These are phyloP conservation scores for Orchesellides sinensis DNA, from an alignment of 2,888 invertebrate genomes.

Conservation along the genomic window DNA sequence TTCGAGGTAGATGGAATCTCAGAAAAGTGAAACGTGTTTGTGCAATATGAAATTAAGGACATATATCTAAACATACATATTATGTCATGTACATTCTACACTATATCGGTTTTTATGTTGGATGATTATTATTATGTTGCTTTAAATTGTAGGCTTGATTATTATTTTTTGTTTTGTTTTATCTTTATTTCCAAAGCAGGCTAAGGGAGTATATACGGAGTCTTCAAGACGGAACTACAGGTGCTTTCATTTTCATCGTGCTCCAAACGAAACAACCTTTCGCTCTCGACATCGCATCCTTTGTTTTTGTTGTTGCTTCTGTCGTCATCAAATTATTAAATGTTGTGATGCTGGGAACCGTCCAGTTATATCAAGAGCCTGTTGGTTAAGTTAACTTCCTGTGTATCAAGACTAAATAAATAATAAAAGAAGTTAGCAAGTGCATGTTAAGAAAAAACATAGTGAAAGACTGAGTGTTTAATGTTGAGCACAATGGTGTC, in stretches of 20 bases:
- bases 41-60: not conserved
- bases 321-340: slow-evolving; percentile 9
- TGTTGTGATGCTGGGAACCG: slow-evolving; percentile 57
- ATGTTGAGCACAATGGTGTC: slow-evolving; percentile 75
- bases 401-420: not conserved
- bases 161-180: slow-evolving; percentile 36
- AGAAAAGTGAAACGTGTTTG: too few species aligned
- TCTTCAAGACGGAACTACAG: slow-evolving; percentile 25
- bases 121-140: slow-evolving; percentile 21
- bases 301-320: slow-evolving; percentile 39
- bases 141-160: slow-evolving; percentile 14
- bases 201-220: slow-evolving; percentile 43
- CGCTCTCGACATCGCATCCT: not conserved
- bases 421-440: slow-evolving; percentile 5
- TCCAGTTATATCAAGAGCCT: slow-evolving; percentile 57
- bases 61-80: not conserved
- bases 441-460: slow-evolving; percentile 43
- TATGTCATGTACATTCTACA: not conserved
- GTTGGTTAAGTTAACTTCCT: slow-evolving; percentile 48
- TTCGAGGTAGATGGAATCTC: too few species aligned
- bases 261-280: slow-evolving; percentile 5
- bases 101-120: not conserved
- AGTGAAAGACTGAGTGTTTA: slow-evolving; percentile 63
- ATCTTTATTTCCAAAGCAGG: slow-evolving; percentile 37
- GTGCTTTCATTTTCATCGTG: slow-evolving; percentile 15